Base-by-base conservation (phyloP, 2,113 vertebrate genomes). In the Crotalus helleri region DNA sequence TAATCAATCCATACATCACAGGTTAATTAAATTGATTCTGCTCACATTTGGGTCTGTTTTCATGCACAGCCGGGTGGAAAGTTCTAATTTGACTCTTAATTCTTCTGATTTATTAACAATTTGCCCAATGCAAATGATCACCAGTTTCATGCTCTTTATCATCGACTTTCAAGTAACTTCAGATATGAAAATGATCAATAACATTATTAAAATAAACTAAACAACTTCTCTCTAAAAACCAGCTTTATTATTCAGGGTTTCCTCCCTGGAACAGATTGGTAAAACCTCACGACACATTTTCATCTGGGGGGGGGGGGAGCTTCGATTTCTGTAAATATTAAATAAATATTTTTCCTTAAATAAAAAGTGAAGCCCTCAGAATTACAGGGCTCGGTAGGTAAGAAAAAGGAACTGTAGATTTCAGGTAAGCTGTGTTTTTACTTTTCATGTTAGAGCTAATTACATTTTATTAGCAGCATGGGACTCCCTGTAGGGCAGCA, bases 11-110 rank as follows among this genome's bases (percentile, higher is more conserved):
- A 95, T 51, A 93, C 11, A 29, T 96, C 39, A 88, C 0, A 92
- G 59, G 94, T 95, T 97, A 97, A 97, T 94, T 95, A 11, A 96
- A 97, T 54, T 94, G 23, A 91, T 94, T 95, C 93, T 53, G 88
- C 81, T 10, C 51, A 33, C 26, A 55, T 64, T 95, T 58, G 58
- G 95, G 74, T 91, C 94, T 96, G 91, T 91, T 95, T 85, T 92
- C 88, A 92, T 46, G 85, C 91, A 97, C 85, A 91, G 94, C 29
- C 6, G 91, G 95, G 94, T 87, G 53, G 96, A 96, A 95, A 17
- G 74, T 55, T 91, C 6, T 94, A 93, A 97, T 94, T 96, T 94
- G 96, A 96, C 88, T 93, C 46, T 96, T 95, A 90, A 95, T 91
- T 96, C 61, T 95, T 96, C 85, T 94, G n/a, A 95, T 95, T 87